Conservation (phyloP, 2,888 invertebrate genomes). For the Drosophila nigritarsus region DNA sequence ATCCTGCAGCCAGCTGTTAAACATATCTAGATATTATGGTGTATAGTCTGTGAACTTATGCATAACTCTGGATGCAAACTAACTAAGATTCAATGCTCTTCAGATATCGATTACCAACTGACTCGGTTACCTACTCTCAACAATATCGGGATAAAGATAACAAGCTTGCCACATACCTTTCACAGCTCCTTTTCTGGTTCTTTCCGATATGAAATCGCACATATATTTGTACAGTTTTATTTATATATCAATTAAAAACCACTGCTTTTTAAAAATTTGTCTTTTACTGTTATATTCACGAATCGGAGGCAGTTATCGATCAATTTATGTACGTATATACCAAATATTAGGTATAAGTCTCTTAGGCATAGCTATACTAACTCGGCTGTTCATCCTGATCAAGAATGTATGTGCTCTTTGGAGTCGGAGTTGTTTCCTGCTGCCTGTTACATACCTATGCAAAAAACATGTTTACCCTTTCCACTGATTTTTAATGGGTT, state of each 20-base stretch:
- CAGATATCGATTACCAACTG: neutral
- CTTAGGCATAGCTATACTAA: neutral
- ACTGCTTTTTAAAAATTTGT: too few species aligned
- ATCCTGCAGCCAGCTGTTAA: slow-evolving; percentile 12
- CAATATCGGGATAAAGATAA: neutral
- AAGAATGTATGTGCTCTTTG: neutral
- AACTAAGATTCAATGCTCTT: neutral
- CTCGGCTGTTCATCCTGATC: neutral
- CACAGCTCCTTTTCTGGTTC: too few species aligned
- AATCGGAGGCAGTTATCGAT: neutral
- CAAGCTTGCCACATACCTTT: neutral
- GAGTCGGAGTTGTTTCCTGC: neutral
- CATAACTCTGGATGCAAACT: neutral
- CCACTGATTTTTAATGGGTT: neutral
- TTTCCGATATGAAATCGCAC: too few species aligned
- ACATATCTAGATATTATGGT: slow-evolving; percentile 2
- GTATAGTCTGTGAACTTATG: neutral
- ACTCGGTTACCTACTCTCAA: neutral
- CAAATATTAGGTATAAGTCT: neutral
- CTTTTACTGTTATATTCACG: too few species aligned
- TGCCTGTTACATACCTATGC: neutral
- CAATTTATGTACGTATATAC: neutral
- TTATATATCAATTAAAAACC: neutral
- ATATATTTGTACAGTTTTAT: neutral
- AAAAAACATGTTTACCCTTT: neutral